A percentile compares a stretch with the other conserved stretches of the same genome.
phyloP scores from a whole-genome alignment of 2,113 vertebrate species.

The Aegypius monachus region DNA sequence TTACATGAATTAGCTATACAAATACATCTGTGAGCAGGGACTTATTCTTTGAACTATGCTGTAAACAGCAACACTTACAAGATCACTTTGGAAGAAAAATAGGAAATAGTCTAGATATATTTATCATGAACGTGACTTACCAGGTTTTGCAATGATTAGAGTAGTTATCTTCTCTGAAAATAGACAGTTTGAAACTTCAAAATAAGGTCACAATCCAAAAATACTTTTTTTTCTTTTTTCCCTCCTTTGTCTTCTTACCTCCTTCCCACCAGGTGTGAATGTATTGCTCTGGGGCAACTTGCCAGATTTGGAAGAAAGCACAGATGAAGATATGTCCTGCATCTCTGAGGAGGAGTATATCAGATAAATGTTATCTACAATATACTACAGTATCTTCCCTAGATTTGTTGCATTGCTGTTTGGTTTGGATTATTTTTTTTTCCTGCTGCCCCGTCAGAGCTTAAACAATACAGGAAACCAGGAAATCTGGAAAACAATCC shows the following conservation, averaged over 20 bases:
- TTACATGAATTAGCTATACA: neutral
- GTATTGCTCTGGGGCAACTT: slow-evolving; percentile 93
- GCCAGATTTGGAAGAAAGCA: slow-evolving; percentile 86
- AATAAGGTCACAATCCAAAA: neutral
- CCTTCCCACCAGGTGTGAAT: slow-evolving; percentile 81
- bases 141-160: neutral
- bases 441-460: neutral
- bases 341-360: slow-evolving; percentile 85
- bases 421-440: neutral
- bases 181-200: neutral
- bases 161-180: neutral
- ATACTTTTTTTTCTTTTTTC: neutral
- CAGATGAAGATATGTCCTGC: slow-evolving; percentile 80
- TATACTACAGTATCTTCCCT: neutral
- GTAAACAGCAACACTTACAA: neutral
- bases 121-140: neutral
- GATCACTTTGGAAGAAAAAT: neutral
- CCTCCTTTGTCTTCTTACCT: neutral
- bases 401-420: neutral
- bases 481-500: neutral
- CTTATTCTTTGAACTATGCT: neutral
- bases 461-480: neutral
- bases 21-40: neutral
- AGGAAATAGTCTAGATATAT: neutral
- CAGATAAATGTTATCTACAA: slow-evolving; percentile 47